Percentiles rank a stretch among this genome's conserved stretches.
Evolutionary conservation across 1,140 invertebrate genomes (phyloP).

Genomic region (Drosophila teissieri): DNA sequence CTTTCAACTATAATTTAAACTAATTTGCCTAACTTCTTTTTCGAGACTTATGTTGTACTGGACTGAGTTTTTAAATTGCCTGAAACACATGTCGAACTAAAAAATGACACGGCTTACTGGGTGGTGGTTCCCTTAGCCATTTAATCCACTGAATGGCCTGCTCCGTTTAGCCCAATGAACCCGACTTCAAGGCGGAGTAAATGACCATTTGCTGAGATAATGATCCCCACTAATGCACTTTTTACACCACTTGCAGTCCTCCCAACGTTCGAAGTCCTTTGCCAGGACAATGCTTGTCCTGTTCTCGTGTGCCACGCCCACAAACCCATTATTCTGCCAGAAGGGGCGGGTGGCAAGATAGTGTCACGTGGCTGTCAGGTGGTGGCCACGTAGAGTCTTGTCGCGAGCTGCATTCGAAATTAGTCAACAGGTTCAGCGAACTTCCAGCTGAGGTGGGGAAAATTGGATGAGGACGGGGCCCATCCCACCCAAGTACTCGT

Average conservation of each 20-base stretch:
- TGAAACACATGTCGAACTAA: conserved; percentile 1
- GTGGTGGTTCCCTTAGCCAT: not conserved
- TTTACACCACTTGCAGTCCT: conserved; percentile 21
- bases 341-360: conserved; percentile 46
- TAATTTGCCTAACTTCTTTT: conserved; percentile 15
- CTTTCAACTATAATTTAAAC: conserved; percentile 15
- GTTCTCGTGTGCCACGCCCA: conserved; percentile 28
- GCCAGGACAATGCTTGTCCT: conserved; percentile 1
- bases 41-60: conserved; percentile 1
- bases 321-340: conserved; percentile 54
- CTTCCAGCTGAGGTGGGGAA: conserved; percentile 9
- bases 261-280: conserved; percentile 9
- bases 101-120: conserved; percentile 12
- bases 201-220: conserved; percentile 35
- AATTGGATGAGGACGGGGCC: conserved; percentile 26
- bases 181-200: conserved; percentile 1
- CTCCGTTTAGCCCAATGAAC: conserved; percentile 7
- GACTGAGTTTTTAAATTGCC: not conserved
- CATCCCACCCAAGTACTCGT: not conserved
- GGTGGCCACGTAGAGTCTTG: conserved; percentile 30
- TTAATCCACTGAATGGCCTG: conserved; percentile 6
- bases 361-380: conserved; percentile 69
- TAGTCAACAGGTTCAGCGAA: conserved; percentile 57
- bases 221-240: conserved; percentile 42
- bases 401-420: conserved; percentile 64